Base-by-base conservation (phyloP, 2,113 vertebrate genomes). In the Nanger granti region DNA sequence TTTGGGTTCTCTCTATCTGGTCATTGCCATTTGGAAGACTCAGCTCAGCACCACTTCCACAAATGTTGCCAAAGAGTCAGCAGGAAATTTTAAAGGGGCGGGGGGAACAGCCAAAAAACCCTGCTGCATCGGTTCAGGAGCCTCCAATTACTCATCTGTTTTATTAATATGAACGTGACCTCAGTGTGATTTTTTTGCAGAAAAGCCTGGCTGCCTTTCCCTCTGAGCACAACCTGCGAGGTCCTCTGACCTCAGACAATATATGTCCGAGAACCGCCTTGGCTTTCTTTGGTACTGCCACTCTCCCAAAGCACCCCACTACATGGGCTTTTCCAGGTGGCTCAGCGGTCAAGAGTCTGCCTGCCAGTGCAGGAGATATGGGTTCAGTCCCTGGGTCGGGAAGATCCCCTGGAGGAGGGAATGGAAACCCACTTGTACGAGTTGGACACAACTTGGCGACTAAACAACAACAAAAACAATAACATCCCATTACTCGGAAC, bases 221-320 rank as follows among this genome's bases (percentile, higher is more conserved):
- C 34, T 29, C 41, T 2, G 24, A 91, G 83, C n/a, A 79, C 64
- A n/a, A 47, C 79, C 49, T 3, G 7, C 37, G 2, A 52, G 2
- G 0, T 24, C 29, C 0, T 26, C 3, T 34, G 41, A 87, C 34
- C 7, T 54, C 26, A 60, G 26, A 15, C 1, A 0, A 8, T 2
- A 2, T 13, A 8, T 82, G 55, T 22, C 34, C 1, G 55, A 41
- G 52, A 64, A 47, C 37, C 57, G 0, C 5, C 28, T 28, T 31
- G 41, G 83, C 22, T 86, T 49, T 66, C 2, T 7, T 7, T 9
- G 24, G 29, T 14, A 2, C 14, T 37, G 29, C 28, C 4, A 0
- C 31, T 86, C 66, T 76, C 92, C 52, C 14, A 24, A n/a, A 22
- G 59, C 14, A 1, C 59, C 41, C 7, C 10, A 8, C 24, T 15